Evolutionary conservation across 2,113 vertebrate species (phyloP).

Genomic region (Datnioides undecimradiatus): DNA sequence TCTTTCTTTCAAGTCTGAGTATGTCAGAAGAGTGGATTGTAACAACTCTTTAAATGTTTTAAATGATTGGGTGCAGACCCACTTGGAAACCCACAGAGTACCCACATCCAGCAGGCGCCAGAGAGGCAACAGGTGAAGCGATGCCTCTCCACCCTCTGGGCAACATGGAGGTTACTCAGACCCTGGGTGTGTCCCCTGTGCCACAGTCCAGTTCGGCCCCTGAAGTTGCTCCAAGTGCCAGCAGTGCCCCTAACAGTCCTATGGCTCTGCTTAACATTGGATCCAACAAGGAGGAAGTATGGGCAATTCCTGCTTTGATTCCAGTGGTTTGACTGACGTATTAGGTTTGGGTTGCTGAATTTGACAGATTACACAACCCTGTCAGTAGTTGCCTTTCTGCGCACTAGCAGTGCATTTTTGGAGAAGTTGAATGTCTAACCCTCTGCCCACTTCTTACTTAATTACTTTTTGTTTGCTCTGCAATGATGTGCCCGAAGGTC

Average conservation of each 20-base stretch:
- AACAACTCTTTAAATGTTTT: conserved; percentile 2
- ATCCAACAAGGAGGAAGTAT: conserved; percentile 90
- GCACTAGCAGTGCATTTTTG: conserved; percentile 32
- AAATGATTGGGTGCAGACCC: conserved; percentile 88
- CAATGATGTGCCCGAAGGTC: conserved; percentile 24
- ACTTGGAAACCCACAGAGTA: conserved; percentile 91
- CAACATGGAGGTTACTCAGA: conserved; percentile 85
- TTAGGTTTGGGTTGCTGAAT: conserved; percentile 29
- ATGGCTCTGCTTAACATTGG: conserved; percentile 91
- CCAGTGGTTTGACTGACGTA: conserved; percentile 16
- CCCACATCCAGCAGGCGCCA: conserved; percentile 90
- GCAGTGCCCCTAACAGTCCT: conserved; percentile 89
- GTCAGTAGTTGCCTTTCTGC: conserved; percentile 24
- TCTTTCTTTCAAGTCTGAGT: neutral
- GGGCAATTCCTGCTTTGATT: conserved; percentile 48
- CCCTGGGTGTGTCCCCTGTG: conserved; percentile 79
- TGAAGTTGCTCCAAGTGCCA: conserved; percentile 77
- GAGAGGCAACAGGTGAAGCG: conserved; percentile 91
- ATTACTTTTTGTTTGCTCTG: conserved; percentile 68
- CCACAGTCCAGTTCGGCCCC: conserved; percentile 82
- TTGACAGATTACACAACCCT: conserved; percentile 44
- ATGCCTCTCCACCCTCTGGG: conserved; percentile 90
- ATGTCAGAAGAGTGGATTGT: neutral
- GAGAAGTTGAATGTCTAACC: conserved; percentile 53
- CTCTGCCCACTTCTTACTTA: conserved; percentile 48